Conservation (phyloP, 2,797 vertebrate species). For the Lacerta bilineata region DNA sequence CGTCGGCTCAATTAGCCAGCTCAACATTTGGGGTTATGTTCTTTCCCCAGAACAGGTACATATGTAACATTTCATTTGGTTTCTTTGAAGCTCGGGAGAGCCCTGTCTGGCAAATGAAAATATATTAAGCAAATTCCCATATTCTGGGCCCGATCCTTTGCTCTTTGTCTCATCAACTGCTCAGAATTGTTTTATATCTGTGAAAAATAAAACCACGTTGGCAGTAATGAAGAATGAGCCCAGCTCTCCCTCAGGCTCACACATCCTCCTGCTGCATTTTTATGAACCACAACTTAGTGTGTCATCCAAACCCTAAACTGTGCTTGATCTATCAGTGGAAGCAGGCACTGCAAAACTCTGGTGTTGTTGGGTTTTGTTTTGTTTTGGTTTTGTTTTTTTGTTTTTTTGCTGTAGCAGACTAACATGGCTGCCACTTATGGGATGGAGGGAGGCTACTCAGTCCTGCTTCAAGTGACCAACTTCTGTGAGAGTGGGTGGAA, state of each 20-base stretch:
- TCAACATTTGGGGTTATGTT: conserved; percentile 96
- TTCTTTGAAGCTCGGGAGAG: conserved; percentile 30
- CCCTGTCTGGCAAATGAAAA: not conserved
- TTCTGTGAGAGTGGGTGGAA: not conserved
- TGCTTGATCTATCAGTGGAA: not conserved
- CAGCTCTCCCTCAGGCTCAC: not conserved
- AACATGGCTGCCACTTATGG: not conserved
- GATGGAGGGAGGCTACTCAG: too few relatives aligned
- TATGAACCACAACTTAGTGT: not conserved
- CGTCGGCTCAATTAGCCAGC: conserved; percentile 96
- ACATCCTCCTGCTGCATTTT: not conserved
- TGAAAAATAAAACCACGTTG: not conserved
- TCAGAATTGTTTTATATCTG: not conserved
- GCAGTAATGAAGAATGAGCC: not conserved
- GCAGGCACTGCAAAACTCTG: not conserved
- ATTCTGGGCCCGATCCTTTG: not conserved
- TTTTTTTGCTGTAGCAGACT: not conserved
- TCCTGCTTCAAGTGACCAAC: not conserved
- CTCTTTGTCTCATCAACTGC: not conserved
- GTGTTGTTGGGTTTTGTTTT: too few relatives aligned
- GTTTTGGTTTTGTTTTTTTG: too few relatives aligned
- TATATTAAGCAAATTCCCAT: not conserved
- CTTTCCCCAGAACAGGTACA: conserved; percentile 92
- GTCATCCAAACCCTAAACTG: not conserved
- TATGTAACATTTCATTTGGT: conserved; percentile 35